Evolutionary conservation across 2,797 vertebrate genomes (phyloP).

Genomic region (Scolopax bukidnonensis): DNA sequence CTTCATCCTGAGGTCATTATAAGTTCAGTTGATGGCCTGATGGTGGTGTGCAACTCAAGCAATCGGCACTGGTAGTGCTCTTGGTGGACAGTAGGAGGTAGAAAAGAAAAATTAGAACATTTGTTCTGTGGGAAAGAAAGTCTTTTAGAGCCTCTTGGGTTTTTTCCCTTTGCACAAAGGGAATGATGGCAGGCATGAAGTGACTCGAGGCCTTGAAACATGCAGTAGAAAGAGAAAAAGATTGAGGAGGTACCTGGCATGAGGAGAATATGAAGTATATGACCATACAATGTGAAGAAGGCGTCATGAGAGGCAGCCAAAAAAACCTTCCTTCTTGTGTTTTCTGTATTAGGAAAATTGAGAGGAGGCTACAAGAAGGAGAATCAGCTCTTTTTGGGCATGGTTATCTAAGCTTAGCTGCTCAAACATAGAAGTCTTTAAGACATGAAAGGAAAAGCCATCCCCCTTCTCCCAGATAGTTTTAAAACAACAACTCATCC

Average conservation of each 20-base stretch:
- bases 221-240: not conserved
- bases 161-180: not conserved
- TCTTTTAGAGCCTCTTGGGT: not conserved
- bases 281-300: not conserved
- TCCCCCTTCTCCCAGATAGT: not conserved
- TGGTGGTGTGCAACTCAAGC: not conserved
- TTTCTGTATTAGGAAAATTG: not conserved
- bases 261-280: not conserved
- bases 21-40: not conserved
- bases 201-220: not conserved
- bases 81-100: not conserved
- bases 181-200: not conserved
- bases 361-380: not conserved
- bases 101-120: not conserved
- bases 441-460: not conserved
- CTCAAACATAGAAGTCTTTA: not conserved
- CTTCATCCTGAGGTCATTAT: not conserved
- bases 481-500: not conserved
- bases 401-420: not conserved
- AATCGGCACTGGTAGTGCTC: not conserved
- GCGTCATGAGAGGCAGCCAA: not conserved
- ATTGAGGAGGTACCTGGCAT: not conserved
- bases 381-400: not conserved
- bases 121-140: not conserved
- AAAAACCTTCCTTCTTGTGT: not conserved